Evolutionary conservation across 2,888 invertebrate genomes (phyloP), one percentile per base, ranked within the genome.

Genomic region (Mycogona germanica): DNA sequence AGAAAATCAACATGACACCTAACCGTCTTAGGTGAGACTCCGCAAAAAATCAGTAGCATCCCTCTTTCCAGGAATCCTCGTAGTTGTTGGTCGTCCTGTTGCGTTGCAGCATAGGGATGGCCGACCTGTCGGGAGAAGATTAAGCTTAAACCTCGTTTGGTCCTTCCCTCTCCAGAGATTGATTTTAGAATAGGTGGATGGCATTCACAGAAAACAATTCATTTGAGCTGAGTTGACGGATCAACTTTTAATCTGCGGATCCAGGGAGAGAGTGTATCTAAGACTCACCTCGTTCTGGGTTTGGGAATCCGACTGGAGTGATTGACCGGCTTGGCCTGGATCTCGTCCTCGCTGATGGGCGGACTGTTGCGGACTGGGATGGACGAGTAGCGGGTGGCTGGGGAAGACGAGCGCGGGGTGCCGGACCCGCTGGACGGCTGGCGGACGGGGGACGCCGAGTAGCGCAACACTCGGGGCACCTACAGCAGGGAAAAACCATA

Each of bases 51-150:
- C 30, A 56, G 45, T 47, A 56, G 29, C 56, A 56, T 37, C 56
- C 56, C 28, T 56, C 56, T 40, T 56, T 56, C 56, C 56, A 56
- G 6, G 56, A 56, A 17, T 56, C 56, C 38, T 56, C 56, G 25
- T 40, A 42, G 40, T 23, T 52, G 26, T 30, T 19, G 25, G 53
- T 38, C 3, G 37, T 25, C 9, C 29, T 35, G 26, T 29, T 25
- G 26, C 38, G 26, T 25, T 37, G 21, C 25, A 21, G 38, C 35
- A 29, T 50, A 38, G 50, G 50, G 29, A 50, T 50, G 25, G 50
- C 37, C 25, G 50, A 50, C 40, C 50, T 50, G 35, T n/a, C n/a
- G n/a, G n/a, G n/a, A n/a, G n/a, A n/a, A n/a, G n/a, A n/a, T n/a
- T n/a, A n/a, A n/a, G n/a, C n/a, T n/a, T n/a, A n/a, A n/a, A n/a